phyloP scores from a whole-genome alignment of 2,113 vertebrate species.

The Australoheros scitulus region DNA sequence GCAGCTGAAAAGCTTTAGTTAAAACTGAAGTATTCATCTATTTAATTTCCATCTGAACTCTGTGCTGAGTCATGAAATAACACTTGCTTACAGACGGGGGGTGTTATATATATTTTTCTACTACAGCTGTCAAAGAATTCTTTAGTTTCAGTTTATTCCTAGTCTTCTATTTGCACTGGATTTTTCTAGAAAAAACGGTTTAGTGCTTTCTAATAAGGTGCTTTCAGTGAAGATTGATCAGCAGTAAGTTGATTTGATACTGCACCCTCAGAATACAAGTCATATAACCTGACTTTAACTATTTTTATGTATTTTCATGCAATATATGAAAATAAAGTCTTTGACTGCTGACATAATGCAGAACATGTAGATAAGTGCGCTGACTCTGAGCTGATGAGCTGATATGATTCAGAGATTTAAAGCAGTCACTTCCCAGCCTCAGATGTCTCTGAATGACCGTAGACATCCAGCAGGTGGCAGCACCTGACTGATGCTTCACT shows the following conservation, averaged over 20 bases:
- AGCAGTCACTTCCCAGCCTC: fast-evolving
- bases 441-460: neutral
- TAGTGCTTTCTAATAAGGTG: neutral
- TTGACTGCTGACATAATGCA: too few species aligned
- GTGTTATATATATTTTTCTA: neutral
- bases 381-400: neutral
- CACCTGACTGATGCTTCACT: conserved; percentile 12
- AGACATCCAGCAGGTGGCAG: conserved; percentile 51
- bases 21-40: neutral
- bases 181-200: neutral
- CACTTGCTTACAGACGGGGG: neutral
- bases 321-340: neutral
- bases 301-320: neutral
- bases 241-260: neutral
- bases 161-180: neutral
- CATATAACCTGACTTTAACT: too few species aligned
- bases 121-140: neutral
- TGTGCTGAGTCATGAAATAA: neutral
- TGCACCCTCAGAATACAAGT: neutral
- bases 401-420: neutral
- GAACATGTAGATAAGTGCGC: too few species aligned
- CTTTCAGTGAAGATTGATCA: neutral
- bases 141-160: neutral
- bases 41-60: neutral
- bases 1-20: neutral